Conservation (phyloP, 2,888 invertebrate species). For the Anoplius nigerrimus region DNA sequence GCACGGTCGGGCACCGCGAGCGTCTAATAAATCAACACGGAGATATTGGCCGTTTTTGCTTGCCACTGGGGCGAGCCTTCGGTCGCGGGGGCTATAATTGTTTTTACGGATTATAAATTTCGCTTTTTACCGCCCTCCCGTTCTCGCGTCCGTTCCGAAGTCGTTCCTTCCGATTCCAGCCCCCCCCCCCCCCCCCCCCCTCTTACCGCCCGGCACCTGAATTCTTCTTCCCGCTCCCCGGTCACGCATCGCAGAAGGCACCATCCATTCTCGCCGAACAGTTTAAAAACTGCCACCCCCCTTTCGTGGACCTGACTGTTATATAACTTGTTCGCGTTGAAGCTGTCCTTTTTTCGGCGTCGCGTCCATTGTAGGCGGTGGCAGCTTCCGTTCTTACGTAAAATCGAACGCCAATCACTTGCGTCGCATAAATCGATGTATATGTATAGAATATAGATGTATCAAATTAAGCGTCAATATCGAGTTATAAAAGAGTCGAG, state of each 20-base stretch:
- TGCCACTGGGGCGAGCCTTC: constrained; percentile 37
- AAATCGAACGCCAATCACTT: too few species aligned
- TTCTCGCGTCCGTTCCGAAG: constrained; percentile 9
- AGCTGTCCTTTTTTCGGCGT: too few species aligned
- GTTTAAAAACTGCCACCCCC: neutral
- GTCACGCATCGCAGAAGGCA: constrained; percentile 10
- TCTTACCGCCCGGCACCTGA: constrained; percentile 36
- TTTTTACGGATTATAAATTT: constrained; percentile 74
- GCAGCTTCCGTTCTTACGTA: too few species aligned
- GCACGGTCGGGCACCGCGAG: constrained; percentile 45
- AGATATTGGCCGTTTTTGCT: constrained; percentile 72
- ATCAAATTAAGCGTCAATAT: too few species aligned
- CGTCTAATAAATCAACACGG: constrained; percentile 68
- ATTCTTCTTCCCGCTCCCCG: constrained; percentile 36
- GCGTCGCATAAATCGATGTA: too few species aligned
- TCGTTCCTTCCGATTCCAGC: neutral
- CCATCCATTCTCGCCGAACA: constrained; percentile 33
- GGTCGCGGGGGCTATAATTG: constrained; percentile 64
- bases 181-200: constrained; percentile 2
- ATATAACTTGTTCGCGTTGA: too few species aligned
- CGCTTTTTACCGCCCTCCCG: constrained; percentile 45
- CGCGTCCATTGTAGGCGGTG: too few species aligned
- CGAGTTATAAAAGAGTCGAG: too few species aligned
- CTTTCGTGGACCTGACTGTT: too few species aligned
- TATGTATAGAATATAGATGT: too few species aligned